Conservation (phyloP, 1,140 invertebrate genomes). For the Drosophila funebris region DNA sequence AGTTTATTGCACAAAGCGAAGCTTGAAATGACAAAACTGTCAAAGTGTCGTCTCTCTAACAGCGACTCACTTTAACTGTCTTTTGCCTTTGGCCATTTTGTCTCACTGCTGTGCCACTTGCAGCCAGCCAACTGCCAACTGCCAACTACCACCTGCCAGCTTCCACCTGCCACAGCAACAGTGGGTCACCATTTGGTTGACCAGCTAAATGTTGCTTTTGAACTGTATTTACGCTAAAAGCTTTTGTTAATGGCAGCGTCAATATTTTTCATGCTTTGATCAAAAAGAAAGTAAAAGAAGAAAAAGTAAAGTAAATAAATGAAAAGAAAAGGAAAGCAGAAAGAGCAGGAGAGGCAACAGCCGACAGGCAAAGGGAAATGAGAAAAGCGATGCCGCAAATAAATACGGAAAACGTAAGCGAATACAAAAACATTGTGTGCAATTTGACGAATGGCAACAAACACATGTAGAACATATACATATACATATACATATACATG, state of each 20-base stretch:
- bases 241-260: conserved; percentile 75
- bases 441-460: conserved; percentile 70
- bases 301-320: background rate
- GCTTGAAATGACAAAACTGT: conserved; percentile 69
- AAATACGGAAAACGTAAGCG: conserved; percentile 26
- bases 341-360: background rate
- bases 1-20: conserved; percentile 36
- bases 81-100: conserved; percentile 43
- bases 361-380: conserved; percentile 21
- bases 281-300: conserved; percentile 23
- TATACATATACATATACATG: conserved; percentile 16
- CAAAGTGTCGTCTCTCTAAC: conserved; percentile 55
- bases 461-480: conserved; percentile 34
- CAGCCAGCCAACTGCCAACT: background rate
- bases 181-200: conserved; percentile 10
- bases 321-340: conserved; percentile 17
- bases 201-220: conserved; percentile 47
- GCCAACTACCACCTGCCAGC: background rate
- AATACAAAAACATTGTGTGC: conserved; percentile 58
- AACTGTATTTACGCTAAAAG: conserved; percentile 69
- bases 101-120: conserved; percentile 19
- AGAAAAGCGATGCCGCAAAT: conserved; percentile 45
- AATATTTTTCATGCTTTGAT: conserved; percentile 70
- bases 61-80: conserved; percentile 10
- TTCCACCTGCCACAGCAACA: background rate